phyloP scores from a whole-genome alignment of 2,888 invertebrate species.

The Lepetodrilus schrolli region DNA sequence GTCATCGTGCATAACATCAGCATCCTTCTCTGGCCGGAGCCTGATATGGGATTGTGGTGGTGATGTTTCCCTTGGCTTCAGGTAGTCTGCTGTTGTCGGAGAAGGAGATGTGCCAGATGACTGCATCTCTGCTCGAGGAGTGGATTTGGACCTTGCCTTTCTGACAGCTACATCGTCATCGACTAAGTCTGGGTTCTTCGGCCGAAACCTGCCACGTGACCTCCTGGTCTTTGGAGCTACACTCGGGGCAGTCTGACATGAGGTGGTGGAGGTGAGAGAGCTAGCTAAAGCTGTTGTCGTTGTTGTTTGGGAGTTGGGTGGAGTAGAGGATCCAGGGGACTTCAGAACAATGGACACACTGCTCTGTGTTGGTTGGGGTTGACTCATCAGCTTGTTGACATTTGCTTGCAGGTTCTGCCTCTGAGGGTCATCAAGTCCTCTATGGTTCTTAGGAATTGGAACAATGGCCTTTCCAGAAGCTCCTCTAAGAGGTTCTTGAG shows the following conservation, averaged over 20 bases:
- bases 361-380: conserved; percentile 34
- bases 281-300: too few species aligned
- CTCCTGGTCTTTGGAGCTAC: conserved; percentile 34
- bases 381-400: conserved; percentile 24
- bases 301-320: neutral
- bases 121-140: conserved; percentile 24
- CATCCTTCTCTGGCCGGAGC: conserved; percentile 43
- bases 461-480: neutral
- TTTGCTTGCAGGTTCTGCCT: conserved; percentile 17
- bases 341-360: conserved; percentile 37
- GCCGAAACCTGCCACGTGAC: conserved; percentile 34
- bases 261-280: neutral
- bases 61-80: conserved; percentile 27
- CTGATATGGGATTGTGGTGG: conserved; percentile 35
- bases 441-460: conserved; percentile 7
- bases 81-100: conserved; percentile 44
- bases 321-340: conserved; percentile 22
- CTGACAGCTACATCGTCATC: conserved; percentile 34
- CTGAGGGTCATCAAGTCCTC: neutral
- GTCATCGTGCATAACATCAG: conserved; percentile 54
- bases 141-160: conserved; percentile 37
- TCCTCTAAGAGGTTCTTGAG: neutral
- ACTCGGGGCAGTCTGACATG: conserved; percentile 19
- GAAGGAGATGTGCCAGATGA: conserved; percentile 25
- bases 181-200: conserved; percentile 31